A percentile compares a stretch with the other conserved stretches of the same genome.
These are phyloP conservation scores for Drosophila burlai DNA, from an alignment of 1,140 invertebrate genomes.

Conservation along the genomic window DNA sequence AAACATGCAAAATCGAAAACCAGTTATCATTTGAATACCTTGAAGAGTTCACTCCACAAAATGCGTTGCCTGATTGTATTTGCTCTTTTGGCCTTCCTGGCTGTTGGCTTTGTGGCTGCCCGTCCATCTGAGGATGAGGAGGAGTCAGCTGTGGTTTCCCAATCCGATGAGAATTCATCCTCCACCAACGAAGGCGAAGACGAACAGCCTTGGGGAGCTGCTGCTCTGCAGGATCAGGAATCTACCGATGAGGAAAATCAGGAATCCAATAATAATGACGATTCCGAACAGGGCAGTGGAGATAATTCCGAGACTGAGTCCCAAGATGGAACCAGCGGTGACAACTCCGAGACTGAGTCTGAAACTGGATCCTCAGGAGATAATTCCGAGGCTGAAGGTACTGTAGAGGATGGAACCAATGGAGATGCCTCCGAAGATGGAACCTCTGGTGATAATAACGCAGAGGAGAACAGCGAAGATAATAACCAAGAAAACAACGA, in stretches of 20 bases:
- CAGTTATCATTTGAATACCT: constrained; percentile 3
- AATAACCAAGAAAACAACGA: background rate
- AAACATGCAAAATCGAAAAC: background rate
- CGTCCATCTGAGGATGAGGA: constrained; percentile 25
- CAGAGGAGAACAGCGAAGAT: background rate
- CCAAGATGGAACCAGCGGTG: background rate
- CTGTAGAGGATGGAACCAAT: background rate
- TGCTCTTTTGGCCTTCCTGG: constrained; percentile 28
- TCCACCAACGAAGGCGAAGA: background rate
- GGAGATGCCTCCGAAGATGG: constrained; percentile 2
- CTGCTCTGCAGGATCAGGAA: background rate
- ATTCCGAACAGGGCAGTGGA: background rate
- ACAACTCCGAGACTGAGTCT: background rate
- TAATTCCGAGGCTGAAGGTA: background rate
- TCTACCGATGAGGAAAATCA: background rate
- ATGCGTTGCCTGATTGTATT: constrained; percentile 29
- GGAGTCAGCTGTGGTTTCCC: constrained; percentile 4
- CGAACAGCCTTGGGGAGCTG: constrained; percentile 10
- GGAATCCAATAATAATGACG: background rate
- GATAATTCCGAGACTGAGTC: constrained; percentile 1
- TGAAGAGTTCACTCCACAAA: background rate
- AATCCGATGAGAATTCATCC: background rate
- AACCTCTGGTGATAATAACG: background rate
- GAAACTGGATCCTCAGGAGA: background rate
- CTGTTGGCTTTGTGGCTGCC: constrained; percentile 27